Base-by-base conservation (phyloP, 2,113 vertebrate genomes). In the Brachionichthys hirsutus region DNA sequence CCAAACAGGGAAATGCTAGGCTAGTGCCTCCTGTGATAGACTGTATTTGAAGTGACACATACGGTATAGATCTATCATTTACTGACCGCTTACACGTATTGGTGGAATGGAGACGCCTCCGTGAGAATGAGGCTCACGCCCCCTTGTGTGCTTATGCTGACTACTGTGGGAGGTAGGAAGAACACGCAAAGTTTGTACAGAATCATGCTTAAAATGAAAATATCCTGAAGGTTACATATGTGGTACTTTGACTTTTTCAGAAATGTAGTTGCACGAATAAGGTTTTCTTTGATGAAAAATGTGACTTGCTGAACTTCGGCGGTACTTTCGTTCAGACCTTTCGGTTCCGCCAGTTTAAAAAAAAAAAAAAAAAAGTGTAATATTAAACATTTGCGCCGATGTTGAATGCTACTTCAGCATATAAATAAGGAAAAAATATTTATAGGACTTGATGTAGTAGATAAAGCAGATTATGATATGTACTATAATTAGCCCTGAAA, bases 241-340 rank as follows among this genome's bases (percentile, higher is more conserved):
- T 91, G 93, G 93, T 94, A 94, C 94, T 94, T 94, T 92, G 89
- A 86, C 73, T 88, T 90, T 86, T 85, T 85, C 85, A 89, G 88
- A 78, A 89, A 84, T 90, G 89, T 93, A 89, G 89, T 88, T 93
- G 92, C 91, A 93, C 90, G 91, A 89, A 80, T 88, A 87, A 82
- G 69, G 86, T 87, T 88, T 92, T 93, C 76, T 88, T 87, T 85
- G 85, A 75, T 83, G 88, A 85, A 87, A 90, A 90, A 89, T 87
- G 84, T 90, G 84, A 93, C 90, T 87, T 87, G 86, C 85, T 91
- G 66, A 88, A 91, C 88, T 92, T 87, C 83, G 85, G 91, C 92
- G 93, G 93, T 94, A 92, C 91, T 87, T 93, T 91, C 85, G 80
- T 91, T 90, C 54, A 71, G 68, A 60, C 57, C 40, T 70, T 70